Evolutionary conservation across 2,113 vertebrate genomes (phyloP).

Genomic region (Conger conger): DNA sequence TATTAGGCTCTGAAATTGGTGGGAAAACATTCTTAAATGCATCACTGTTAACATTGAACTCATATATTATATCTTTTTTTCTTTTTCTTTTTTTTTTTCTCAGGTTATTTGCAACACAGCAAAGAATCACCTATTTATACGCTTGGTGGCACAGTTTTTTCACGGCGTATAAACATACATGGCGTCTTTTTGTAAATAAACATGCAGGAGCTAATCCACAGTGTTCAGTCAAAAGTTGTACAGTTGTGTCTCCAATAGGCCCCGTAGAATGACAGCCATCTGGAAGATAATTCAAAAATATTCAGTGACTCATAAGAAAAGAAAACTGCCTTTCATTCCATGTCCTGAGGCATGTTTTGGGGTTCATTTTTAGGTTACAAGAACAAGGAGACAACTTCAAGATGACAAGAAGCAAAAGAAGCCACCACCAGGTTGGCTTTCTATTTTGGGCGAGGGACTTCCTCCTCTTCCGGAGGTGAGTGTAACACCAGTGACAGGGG

Average conservation of each 20-base stretch:
- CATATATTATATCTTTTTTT: too few species aligned
- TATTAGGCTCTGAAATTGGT: too few species aligned
- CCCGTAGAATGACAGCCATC: neutral
- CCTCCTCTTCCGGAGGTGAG: neutral
- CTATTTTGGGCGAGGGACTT: slow-evolving; percentile 42
- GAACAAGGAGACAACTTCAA: slow-evolving; percentile 60
- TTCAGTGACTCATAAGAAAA: neutral
- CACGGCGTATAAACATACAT: too few species aligned
- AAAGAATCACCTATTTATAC: too few species aligned
- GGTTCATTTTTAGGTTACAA: slow-evolving; percentile 48
- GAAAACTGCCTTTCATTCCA: neutral
- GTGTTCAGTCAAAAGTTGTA: neutral
- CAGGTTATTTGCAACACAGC: too few species aligned
- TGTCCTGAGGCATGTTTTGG: neutral
- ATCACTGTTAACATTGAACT: too few species aligned
- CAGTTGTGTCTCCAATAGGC: neutral
- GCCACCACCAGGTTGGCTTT: slow-evolving; percentile 51
- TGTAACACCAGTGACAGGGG: neutral
- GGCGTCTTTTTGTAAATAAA: neutral
- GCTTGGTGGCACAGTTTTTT: too few species aligned
- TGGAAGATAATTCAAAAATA: neutral
- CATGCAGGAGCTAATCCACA: neutral
- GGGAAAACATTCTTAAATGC: too few species aligned
- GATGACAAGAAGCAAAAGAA: slow-evolving; percentile 41
- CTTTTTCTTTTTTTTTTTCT: too few species aligned